Conservation (phyloP, 2,888 invertebrate species). For the Boloria selene region DNA sequence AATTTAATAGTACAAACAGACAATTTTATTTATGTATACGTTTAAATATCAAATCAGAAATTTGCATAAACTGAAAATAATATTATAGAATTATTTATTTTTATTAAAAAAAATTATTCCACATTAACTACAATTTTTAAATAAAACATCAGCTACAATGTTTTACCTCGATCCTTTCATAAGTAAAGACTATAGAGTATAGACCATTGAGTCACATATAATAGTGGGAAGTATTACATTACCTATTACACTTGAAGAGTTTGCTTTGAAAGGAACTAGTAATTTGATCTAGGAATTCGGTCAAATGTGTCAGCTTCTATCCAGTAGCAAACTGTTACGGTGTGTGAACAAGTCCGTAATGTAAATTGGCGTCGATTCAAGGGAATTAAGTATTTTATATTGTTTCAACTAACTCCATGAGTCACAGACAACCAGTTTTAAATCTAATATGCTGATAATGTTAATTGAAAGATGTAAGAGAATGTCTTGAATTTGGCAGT, state of each 20-base stretch:
- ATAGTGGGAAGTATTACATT: constrained; percentile 18
- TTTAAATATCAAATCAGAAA: too few species aligned
- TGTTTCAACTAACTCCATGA: constrained; percentile 43
- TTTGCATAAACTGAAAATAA: too few species aligned
- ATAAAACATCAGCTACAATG: too few species aligned
- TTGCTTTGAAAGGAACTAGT: constrained; percentile 9
- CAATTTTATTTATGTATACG: too few species aligned
- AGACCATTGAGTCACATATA: neutral
- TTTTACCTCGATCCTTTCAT: too few species aligned
- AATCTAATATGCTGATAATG: constrained; percentile 1
- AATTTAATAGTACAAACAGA: too few species aligned
- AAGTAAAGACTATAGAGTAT: too few species aligned
- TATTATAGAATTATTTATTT: too few species aligned
- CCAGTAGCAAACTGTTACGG: constrained; percentile 34
- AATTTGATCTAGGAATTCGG: constrained; percentile 43
- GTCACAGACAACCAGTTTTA: constrained; percentile 33
- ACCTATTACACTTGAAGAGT: constrained; percentile 11
- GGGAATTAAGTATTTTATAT: constrained; percentile 62
- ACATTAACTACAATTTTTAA: too few species aligned
- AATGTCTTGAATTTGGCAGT: neutral
- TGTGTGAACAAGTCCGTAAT: constrained; percentile 49
- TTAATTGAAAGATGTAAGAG: constrained; percentile 19
- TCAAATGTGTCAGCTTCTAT: constrained; percentile 45
- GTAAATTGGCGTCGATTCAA: constrained; percentile 59
- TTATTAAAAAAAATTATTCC: too few species aligned